Evolutionary conservation across 37 sponge, comb jelly and placozoan species (phyloP).

Genomic region (Chondrosia reniformis): DNA sequence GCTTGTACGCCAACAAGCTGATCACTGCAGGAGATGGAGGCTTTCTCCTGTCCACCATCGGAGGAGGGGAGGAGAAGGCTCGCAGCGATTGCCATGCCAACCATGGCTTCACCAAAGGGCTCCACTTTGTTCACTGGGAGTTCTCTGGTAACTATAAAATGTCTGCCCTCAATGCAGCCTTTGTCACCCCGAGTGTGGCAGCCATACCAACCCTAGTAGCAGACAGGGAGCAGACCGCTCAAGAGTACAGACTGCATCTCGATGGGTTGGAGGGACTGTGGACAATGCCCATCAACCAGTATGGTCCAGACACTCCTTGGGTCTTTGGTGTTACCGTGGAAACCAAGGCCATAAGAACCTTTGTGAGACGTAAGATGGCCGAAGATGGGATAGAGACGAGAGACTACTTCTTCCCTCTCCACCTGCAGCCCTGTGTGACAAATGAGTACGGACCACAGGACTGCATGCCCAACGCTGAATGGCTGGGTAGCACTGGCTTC

Average conservation of each 20-base stretch:
- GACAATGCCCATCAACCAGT: slow-evolving; percentile 30
- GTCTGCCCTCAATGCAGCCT: slow-evolving; percentile 51
- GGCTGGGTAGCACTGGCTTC: slow-evolving; percentile 38
- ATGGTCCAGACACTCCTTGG: slow-evolving; percentile 50
- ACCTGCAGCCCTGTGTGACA: slow-evolving; percentile 41
- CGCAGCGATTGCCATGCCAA: slow-evolving; percentile 34
- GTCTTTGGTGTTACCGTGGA: slow-evolving; percentile 49
- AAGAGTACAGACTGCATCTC: slow-evolving; percentile 24
- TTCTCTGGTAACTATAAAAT: slow-evolving; percentile 60
- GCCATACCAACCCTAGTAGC: slow-evolving; percentile 29
- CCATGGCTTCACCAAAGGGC: slow-evolving; percentile 43
- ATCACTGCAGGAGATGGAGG: slow-evolving; percentile 66
- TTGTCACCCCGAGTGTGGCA: slow-evolving; percentile 34
- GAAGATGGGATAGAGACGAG: slow-evolving; percentile 47
- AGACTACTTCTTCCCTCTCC: slow-evolving; percentile 59
- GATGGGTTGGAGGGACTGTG: slow-evolving; percentile 2
- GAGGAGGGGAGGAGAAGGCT: neutral
- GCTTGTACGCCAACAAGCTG: slow-evolving; percentile 55
- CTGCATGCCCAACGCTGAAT: slow-evolving; percentile 43
- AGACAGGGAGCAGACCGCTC: slow-evolving; percentile 26
- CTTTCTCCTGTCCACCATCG: slow-evolving; percentile 30
- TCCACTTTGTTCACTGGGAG: slow-evolving; percentile 57
- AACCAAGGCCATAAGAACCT: slow-evolving; percentile 3
- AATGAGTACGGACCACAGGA: neutral
- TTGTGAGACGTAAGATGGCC: slow-evolving; percentile 31